Evolutionary conservation across 1,140 invertebrate species (phyloP), one percentile per base, ranked within the genome.

Genomic region (Conus ventricosus): DNA sequence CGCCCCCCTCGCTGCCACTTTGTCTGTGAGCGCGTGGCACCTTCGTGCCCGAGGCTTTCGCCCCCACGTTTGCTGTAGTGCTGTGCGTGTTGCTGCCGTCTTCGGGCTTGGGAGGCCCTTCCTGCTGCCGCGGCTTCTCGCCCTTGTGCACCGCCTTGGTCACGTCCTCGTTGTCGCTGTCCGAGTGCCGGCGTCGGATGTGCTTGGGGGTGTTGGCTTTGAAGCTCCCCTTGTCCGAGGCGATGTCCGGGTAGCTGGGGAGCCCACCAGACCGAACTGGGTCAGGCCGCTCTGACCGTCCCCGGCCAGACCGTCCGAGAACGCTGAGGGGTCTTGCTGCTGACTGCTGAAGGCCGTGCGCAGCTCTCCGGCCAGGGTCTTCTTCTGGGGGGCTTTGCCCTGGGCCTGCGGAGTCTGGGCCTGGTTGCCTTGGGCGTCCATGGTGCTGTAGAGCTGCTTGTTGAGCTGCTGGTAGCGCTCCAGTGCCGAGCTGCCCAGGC

Each of bases 141-240:
- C 93, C 92, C 80, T 93, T 91, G 25, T 54, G 76, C 25, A 87
- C 88, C 51, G 91, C 90, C 54, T 93, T 76, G 27, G 91, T 89
- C 39, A 93, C 87, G 25, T 95, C 94, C 85, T 94, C 94, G 84
- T 93, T 93, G 55, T 94, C 94, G 87, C 93, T 93, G 81, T 94
- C 93, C 15, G 94, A 94, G 91, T 94, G 94, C 84, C 92, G 89
- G 76, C 92, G 88, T 85, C 92, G 89, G 87, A 94, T 90, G 71
- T 92, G 91, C 87, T 93, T 94, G 81, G 92, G 94, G 15, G 93
- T 93, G 89, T 93, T 93, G n/a, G 91, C 86, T 85, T 94, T 94
- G 90, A 91, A 92, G 90, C 94, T 93, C 23, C 92, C 89, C 83
- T 90, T 93, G 85, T 96, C 96, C 53, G 95, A 93, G 17, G 93